phyloP scores from a whole-genome alignment of 2,888 invertebrate species.

The Meteorus colon region DNA sequence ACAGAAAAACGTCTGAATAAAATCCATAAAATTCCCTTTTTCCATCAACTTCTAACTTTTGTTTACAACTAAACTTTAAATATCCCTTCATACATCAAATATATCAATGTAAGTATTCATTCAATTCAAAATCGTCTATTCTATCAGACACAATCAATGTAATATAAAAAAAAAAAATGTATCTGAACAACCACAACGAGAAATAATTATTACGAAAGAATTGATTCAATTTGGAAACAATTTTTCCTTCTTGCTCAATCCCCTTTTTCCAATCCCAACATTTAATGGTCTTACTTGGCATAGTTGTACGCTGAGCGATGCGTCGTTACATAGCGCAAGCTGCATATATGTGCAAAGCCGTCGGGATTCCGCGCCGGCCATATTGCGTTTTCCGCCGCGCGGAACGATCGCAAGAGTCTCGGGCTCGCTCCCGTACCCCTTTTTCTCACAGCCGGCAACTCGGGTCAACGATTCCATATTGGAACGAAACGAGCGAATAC shows the following conservation, averaged over 20 bases:
- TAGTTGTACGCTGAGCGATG: slow-evolving; percentile 30
- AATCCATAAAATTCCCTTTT: neutral
- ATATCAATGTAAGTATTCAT: no score
- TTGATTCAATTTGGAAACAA: neutral
- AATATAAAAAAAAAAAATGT: neutral
- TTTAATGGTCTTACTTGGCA: slow-evolving; percentile 33
- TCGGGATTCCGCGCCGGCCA: slow-evolving; percentile 46
- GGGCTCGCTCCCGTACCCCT: slow-evolving; percentile 45
- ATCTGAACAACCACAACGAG: neutral
- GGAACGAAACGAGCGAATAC: slow-evolving; percentile 43
- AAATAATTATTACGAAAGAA: neutral
- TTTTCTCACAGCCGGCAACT: slow-evolving; percentile 53
- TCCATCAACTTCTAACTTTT: neutral
- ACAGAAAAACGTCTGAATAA: slow-evolving; percentile 47
- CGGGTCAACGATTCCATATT: slow-evolving; percentile 57
- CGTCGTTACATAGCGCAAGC: slow-evolving; percentile 2
- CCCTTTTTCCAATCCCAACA: neutral
- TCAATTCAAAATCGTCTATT: no score
- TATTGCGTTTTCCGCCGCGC: slow-evolving; percentile 51
- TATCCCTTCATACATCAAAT: no score
- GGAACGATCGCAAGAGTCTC: slow-evolving; percentile 45
- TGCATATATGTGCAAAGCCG: slow-evolving; percentile 13
- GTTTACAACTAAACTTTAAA: no score
- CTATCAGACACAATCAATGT: no score
- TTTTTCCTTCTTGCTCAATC: neutral